Base-by-base conservation (phyloP, 2,888 invertebrate genomes). In the Myopa testacea region DNA sequence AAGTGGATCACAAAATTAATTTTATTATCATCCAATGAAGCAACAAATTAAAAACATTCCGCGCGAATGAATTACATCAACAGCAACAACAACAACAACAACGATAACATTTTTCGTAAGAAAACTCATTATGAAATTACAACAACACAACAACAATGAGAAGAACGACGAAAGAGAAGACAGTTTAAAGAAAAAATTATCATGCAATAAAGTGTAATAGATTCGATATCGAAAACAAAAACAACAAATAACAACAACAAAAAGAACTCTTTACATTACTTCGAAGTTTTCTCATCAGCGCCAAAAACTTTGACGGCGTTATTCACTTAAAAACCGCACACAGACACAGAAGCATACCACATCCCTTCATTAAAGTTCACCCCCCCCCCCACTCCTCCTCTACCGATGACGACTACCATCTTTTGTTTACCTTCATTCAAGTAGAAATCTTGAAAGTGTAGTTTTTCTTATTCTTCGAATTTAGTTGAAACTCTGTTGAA, bases 211-310 rank as follows among this genome's bases (percentile, higher is more conserved):
- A 68, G 58, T 14, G 40, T 55, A 63, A 63, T 19, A 68, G 19
- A 70, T 45, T 37, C 19, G 58, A 14, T 16, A 19, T 26, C 7
- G 34, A 16, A 37, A 26, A 60, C 50, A 45, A 10, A 45, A 19
- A 67, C 78, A 71, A 76, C 60, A 60, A 67, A 52, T 5, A 73
- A 19, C 50, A 68, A 52, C 37, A 68, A n/a, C 16, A 12, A 76
- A 14, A 73, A 60, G 4, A 69, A 60, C 14, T 67, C 16, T 78
- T 76, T 69, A 73, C 71, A 71, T 75, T 72, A 68, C 78, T 72
- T 58, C 71, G 65, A 45, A 69, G 80, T 73, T 77, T 69, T 72
- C 72, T 60, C 72, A 72, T 60, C 72, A 72, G 60, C 60, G 60
- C 14, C 6, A 62, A 72, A 72, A 72, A 72, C 19, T 72, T 72